phyloP scores from a whole-genome alignment of 1,140 invertebrate species.

The Drosophila pectinifera region DNA sequence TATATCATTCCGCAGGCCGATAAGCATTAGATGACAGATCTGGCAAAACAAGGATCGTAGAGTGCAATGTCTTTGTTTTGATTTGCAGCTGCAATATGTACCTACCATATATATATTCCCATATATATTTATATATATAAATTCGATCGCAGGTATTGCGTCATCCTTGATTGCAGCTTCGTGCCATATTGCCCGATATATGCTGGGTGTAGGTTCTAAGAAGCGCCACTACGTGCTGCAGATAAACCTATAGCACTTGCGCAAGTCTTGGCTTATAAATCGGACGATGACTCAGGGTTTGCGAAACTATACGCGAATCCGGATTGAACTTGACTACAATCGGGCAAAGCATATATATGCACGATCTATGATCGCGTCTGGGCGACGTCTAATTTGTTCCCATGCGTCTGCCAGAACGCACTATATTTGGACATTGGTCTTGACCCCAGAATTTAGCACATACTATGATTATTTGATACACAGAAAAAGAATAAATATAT shows the following conservation, averaged over 20 bases:
- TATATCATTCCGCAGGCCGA: conserved; percentile 5
- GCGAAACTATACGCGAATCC: conserved; percentile 13
- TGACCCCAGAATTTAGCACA: conserved; percentile 20
- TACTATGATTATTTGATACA: conserved; percentile 7
- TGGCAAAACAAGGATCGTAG: conserved; percentile 19
- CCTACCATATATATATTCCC: background rate
- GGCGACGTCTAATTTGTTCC: conserved; percentile 34
- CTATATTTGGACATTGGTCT: conserved; percentile 28
- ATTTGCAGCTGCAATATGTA: background rate
- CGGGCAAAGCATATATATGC: background rate
- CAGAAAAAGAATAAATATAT: background rate
- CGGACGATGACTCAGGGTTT: conserved; percentile 19
- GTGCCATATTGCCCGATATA: conserved; percentile 5
- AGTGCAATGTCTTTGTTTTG: conserved; percentile 44
- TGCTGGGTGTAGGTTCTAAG: background rate
- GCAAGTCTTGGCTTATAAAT: background rate
- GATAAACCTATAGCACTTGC: conserved; percentile 1
- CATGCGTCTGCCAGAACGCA: conserved; percentile 9
- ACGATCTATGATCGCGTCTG: conserved; percentile 22
- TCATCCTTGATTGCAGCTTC: conserved; percentile 2
- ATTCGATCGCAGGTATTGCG: conserved; percentile 7
- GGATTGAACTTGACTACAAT: conserved; percentile 39
- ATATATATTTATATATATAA: background rate
- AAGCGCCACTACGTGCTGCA: conserved; percentile 11
- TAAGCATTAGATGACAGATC: conserved; percentile 16